Percentiles rank a stretch among this genome's conserved stretches.
These are phyloP conservation scores for Pseudococcus jackbeardsleyi DNA, from an alignment of 2,888 invertebrate species.

Conservation along the genomic window DNA sequence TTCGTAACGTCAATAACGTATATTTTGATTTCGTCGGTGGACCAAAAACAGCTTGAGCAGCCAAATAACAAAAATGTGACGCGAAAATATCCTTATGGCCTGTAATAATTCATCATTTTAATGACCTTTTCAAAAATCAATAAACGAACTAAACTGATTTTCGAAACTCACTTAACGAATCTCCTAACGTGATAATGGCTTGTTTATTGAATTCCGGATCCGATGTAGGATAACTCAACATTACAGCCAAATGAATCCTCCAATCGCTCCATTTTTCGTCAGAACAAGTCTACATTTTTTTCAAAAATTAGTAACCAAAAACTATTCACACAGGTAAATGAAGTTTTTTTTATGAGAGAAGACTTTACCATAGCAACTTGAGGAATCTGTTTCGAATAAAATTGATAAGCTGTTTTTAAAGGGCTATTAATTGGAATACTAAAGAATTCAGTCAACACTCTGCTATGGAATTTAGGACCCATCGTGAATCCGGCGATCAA, in stretches of 20 bases:
- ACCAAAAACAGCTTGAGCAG: conserved; percentile 80
- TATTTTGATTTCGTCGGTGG: conserved; percentile 74
- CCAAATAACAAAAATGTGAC: conserved; percentile 96
- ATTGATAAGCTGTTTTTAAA: conserved; percentile 92
- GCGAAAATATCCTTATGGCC: conserved; percentile 82
- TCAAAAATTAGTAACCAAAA: neutral
- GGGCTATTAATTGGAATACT: conserved; percentile 88
- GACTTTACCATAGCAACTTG: conserved; percentile 74
- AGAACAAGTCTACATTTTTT: conserved; percentile 73
- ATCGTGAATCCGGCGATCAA: conserved; percentile 89
- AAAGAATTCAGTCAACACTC: conserved; percentile 89
- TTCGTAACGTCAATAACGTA: conserved; percentile 75
- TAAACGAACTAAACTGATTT: neutral
- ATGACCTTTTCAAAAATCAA: conserved; percentile 21
- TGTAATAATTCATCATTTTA: neutral
- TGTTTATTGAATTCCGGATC: conserved; percentile 83
- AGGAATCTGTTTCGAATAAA: conserved; percentile 86
- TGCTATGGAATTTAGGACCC: conserved; percentile 86
- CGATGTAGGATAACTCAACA: conserved; percentile 86
- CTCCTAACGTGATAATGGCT: conserved; percentile 78
- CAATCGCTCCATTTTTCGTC: conserved; percentile 92
- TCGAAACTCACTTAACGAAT: conserved; percentile 75
- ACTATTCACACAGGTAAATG: neutral
- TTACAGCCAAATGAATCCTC: conserved; percentile 96
- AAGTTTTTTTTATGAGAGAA: too few relatives aligned